Conservation (phyloP, 2,113 vertebrate genomes). For the Cephalopterus ornatus region DNA sequence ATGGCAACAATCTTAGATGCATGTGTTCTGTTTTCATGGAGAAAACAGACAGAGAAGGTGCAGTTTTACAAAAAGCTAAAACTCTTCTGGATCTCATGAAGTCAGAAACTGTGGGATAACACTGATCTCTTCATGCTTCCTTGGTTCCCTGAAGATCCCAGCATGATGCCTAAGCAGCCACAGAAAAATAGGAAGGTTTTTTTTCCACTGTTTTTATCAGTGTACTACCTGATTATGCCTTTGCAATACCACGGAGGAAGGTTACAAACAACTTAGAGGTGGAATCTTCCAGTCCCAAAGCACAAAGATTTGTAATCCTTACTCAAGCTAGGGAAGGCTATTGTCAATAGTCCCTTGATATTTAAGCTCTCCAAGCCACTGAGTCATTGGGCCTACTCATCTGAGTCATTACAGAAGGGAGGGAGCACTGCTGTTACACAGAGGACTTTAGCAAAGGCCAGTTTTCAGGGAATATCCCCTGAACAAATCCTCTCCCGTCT, state of each 20-base stretch:
- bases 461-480: neutral
- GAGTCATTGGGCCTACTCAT: slow-evolving; percentile 52
- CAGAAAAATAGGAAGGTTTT: neutral
- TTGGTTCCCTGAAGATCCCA: neutral
- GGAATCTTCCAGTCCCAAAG: neutral
- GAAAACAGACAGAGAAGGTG: neutral
- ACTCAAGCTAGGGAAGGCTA: neutral
- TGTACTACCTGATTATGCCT: neutral
- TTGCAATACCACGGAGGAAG: neutral
- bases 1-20: neutral
- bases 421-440: neutral
- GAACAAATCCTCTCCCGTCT: neutral
- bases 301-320: slow-evolving; percentile 15
- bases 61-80: neutral
- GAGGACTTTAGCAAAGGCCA: neutral
- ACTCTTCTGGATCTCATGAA: neutral
- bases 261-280: neutral
- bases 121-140: neutral
- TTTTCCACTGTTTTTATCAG: neutral
- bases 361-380: slow-evolving; percentile 52
- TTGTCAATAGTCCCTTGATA: slow-evolving; percentile 31
- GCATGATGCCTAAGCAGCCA: neutral
- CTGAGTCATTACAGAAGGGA: slow-evolving; percentile 36
- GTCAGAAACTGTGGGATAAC: neutral
- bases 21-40: neutral